Conservation (phyloP, 1,140 invertebrate genomes). For the Trinorchestia longiramus region DNA sequence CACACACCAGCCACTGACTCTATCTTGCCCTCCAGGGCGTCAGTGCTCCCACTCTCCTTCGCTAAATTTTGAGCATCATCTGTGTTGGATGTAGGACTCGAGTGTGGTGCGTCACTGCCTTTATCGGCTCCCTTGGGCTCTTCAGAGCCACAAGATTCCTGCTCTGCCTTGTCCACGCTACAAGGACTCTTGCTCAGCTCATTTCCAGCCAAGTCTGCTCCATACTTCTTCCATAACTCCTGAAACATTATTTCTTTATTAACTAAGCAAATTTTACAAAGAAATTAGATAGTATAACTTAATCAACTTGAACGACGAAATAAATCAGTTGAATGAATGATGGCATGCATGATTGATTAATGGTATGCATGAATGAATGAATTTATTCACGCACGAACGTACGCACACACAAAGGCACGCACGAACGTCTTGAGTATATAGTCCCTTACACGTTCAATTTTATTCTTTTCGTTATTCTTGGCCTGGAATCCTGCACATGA, state of each 20-base stretch:
- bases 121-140: not conserved
- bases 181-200: not conserved
- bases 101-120: not conserved
- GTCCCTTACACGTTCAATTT: too few species aligned
- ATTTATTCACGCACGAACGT: too few species aligned
- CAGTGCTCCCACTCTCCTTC: not conserved
- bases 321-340: too few species aligned
- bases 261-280: too few species aligned
- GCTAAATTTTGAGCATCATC: not conserved
- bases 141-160: not conserved
- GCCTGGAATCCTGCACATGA: too few species aligned
- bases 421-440: too few species aligned
- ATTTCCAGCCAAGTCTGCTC: not conserved
- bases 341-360: too few species aligned
- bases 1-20: not conserved
- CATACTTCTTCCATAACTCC: not conserved
- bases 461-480: too few species aligned
- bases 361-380: too few species aligned
- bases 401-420: too few species aligned
- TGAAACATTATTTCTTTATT: not conserved
- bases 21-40: not conserved
- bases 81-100: not conserved
- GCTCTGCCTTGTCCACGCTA: not conserved
- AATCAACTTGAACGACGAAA: too few species aligned
- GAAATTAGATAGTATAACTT: too few species aligned